Conservation (phyloP, 2,113 vertebrate species). For the Perca fluviatilis region DNA sequence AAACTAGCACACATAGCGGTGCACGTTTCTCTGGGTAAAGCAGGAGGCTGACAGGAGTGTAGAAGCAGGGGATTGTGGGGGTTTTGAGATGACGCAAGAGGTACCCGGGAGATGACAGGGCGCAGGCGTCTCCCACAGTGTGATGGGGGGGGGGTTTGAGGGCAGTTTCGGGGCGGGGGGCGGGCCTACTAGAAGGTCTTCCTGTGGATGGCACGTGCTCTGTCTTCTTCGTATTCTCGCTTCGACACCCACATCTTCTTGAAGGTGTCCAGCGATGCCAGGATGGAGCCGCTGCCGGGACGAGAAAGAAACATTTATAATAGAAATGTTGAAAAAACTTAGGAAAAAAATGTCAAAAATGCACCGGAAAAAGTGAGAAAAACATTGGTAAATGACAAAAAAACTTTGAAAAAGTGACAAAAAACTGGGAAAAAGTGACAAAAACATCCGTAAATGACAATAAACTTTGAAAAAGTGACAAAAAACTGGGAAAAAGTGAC, state of each 20-base stretch:
- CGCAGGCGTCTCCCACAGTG: slow-evolving; percentile 44
- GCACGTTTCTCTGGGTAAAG: slow-evolving; percentile 26
- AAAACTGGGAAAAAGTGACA: too few relatives aligned
- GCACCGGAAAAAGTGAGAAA: too few relatives aligned
- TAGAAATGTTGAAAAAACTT: too few relatives aligned
- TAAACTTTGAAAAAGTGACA: too few relatives aligned
- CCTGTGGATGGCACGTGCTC: slow-evolving; percentile 91
- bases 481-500: too few relatives aligned
- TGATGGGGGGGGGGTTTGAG: slow-evolving; percentile 28
- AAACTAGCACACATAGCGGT: slow-evolving; percentile 25
- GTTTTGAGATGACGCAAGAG: slow-evolving; percentile 19
- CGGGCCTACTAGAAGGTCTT: slow-evolving; percentile 88
- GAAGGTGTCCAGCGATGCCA: slow-evolving; percentile 93
- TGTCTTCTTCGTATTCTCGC: slow-evolving; percentile 93
- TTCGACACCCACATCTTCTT: slow-evolving; percentile 97
- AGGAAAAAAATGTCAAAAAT: too few relatives aligned
- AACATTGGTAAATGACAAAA: too few relatives aligned
- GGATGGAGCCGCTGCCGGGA: slow-evolving; percentile 89
- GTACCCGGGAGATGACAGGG: slow-evolving; percentile 41
- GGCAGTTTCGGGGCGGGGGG: slow-evolving; percentile 48
- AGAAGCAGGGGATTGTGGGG: not conserved
- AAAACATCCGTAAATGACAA: too few relatives aligned
- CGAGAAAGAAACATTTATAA: not conserved
- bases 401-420: too few relatives aligned
- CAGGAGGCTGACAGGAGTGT: slow-evolving; percentile 26